Evolutionary conservation across 2,113 vertebrate genomes (phyloP), one percentile per base, ranked within the genome.

Genomic region (Burhinus bistriatus): DNA sequence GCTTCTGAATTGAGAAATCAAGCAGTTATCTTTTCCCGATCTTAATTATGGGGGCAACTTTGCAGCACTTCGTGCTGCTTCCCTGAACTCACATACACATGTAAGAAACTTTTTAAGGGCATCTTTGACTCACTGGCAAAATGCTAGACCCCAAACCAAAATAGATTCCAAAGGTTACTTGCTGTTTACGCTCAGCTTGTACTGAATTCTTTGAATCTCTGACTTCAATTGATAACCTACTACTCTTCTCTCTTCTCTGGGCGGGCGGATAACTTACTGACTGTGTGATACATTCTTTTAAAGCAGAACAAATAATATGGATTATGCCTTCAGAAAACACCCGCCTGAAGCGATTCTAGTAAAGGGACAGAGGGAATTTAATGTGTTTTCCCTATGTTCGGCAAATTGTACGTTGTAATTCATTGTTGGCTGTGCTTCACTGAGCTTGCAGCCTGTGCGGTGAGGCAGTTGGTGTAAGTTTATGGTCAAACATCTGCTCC

Each of bases 341-440:
- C 42, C 9, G 3, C 40, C 87, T 61, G 49, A 61, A 49, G 72
- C 22, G 83, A 2, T n/a, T 40, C 59, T 32, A 9, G 79, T 10
- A 0, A 42, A 77, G 68, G 64, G 17, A 9, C 25, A 22, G 44
- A 36, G 49, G 62, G 78, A 27, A 20, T 55, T 66, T 4, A 14
- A 4, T 18, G 14, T 25, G 21, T 22, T 85, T 47, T 11, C 52
- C 7, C 0, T 9, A 0, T 3, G 3, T 12, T 21, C 51, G 68
- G 27, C 40, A 42, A 66, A 18, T 7, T 40, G 4, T 27, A 1
- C 54, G 54, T 40, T 59, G 25, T 42, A 18, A 27, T 57, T 91
- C 5, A 2, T 0, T 5, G 26, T 27, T 11, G 8, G 29, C 11
- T 84, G 81, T 12, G 69, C 40, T 80, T 42, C 32, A 2, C 47